These are phyloP conservation scores for Abramis brama DNA, from an alignment of 2,113 vertebrate genomes.

Conservation along the genomic window DNA sequence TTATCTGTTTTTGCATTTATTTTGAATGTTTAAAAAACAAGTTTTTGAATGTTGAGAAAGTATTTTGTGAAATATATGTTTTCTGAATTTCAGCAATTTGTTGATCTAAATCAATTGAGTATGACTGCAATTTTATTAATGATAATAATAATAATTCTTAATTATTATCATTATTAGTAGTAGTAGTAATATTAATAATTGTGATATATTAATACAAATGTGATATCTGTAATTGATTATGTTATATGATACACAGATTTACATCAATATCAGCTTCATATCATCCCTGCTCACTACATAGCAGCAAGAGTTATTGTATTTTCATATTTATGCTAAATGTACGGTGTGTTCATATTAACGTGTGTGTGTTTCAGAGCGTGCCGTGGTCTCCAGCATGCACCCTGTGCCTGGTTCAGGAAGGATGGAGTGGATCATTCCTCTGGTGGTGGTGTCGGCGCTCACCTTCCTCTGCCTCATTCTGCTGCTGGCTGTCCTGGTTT, in stretches of 20 bases:
- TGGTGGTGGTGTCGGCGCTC: conserved; percentile 89
- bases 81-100: background rate
- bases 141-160: too few species aligned
- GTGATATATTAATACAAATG: too few species aligned
- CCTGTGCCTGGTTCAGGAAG: conserved; percentile 72
- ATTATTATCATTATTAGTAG: too few species aligned
- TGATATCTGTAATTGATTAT: too few species aligned
- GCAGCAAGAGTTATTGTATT: background rate
- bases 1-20: background rate
- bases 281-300: too few species aligned
- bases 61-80: background rate
- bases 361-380: conserved; percentile 44
- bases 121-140: background rate
- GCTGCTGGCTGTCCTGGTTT: conserved; percentile 87
- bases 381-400: conserved; percentile 60
- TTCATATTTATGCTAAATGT: background rate
- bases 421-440: conserved; percentile 90
- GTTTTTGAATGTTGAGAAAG: background rate
- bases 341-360: background rate
- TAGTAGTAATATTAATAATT: too few species aligned
- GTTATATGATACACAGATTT: too few species aligned
- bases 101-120: background rate
- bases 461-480: conserved; percentile 90
- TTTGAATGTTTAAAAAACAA: background rate
- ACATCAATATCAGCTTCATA: background rate